A percentile compares a stretch with the other conserved stretches of the same genome.
These are phyloP conservation scores for Phania funesta DNA, from an alignment of 2,888 invertebrate species.

Conservation along the genomic window DNA sequence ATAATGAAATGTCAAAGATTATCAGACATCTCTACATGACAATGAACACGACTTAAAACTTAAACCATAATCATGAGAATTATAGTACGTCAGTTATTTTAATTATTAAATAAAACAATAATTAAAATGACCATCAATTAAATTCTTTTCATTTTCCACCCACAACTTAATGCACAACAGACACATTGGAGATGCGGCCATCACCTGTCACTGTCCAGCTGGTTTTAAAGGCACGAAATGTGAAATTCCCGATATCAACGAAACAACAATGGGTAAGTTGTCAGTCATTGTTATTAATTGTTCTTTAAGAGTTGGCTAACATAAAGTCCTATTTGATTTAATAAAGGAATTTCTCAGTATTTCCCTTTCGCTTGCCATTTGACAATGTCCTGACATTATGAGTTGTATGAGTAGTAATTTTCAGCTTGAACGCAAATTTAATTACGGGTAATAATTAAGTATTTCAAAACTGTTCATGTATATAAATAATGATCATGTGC, in stretches of 20 bases:
- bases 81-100: too few species aligned
- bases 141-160: background rate
- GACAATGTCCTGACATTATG: slow-evolving; percentile 6
- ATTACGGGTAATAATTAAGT: slow-evolving; percentile 77
- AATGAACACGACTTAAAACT: too few species aligned
- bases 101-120: background rate
- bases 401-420: slow-evolving; percentile 52
- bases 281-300: slow-evolving; percentile 40
- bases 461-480: slow-evolving; percentile 72
- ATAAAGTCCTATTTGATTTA: background rate
- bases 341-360: background rate
- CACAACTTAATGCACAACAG: slow-evolving; percentile 79
- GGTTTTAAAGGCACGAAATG: slow-evolving; percentile 87
- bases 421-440: slow-evolving; percentile 71
- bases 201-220: slow-evolving; percentile 86
- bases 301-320: slow-evolving; percentile 9
- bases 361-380: background rate
- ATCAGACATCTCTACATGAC: too few species aligned
- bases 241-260: slow-evolving; percentile 82
- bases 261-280: slow-evolving; percentile 78
- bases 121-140: slow-evolving; percentile 12
- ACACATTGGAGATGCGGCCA: slow-evolving; percentile 88
- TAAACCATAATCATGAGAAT: too few species aligned
- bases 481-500: background rate
- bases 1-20: too few species aligned